phyloP scores from a whole-genome alignment of 2,113 vertebrate species.

The Calyptommatus sinebrachiatus region DNA sequence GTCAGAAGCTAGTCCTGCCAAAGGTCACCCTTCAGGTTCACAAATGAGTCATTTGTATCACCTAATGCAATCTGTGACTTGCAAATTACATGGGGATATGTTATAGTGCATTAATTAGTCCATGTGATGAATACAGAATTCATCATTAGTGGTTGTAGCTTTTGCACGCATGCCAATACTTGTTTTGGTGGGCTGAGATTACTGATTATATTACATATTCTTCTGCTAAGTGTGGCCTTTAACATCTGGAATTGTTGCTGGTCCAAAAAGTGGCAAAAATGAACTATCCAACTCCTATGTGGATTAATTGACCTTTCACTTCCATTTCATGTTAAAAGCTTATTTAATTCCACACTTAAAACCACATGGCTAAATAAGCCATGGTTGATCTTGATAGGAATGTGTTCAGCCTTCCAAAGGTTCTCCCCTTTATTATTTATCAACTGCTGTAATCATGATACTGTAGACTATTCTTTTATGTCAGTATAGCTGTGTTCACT shows the following conservation, averaged over 20 bases:
- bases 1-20: constrained; percentile 82
- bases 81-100: constrained; percentile 82
- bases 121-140: constrained; percentile 78
- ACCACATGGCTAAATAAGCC: not conserved
- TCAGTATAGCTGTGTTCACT: not conserved
- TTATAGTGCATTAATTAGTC: constrained; percentile 81
- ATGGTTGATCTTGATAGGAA: not conserved
- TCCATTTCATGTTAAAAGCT: not conserved
- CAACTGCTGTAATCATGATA: not conserved
- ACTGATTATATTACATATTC: constrained; percentile 67
- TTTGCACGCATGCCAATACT: constrained; percentile 75
- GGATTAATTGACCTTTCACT: not conserved
- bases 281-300: constrained; percentile 30
- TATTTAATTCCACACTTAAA: not conserved
- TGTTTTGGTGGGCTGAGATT: constrained; percentile 70
- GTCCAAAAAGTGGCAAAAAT: constrained; percentile 53
- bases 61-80: constrained; percentile 85
- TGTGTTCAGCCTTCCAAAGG: no score
- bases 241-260: constrained; percentile 49
- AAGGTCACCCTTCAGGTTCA: constrained; percentile 83
- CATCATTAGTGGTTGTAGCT: constrained; percentile 75
- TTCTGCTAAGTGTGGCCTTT: constrained; percentile 58
- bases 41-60: constrained; percentile 85
- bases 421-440: not conserved
- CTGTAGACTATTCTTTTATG: not conserved